Evolutionary conservation across 2,797 vertebrate species (phyloP).

Genomic region (Cryptoblepharus egeriae): DNA sequence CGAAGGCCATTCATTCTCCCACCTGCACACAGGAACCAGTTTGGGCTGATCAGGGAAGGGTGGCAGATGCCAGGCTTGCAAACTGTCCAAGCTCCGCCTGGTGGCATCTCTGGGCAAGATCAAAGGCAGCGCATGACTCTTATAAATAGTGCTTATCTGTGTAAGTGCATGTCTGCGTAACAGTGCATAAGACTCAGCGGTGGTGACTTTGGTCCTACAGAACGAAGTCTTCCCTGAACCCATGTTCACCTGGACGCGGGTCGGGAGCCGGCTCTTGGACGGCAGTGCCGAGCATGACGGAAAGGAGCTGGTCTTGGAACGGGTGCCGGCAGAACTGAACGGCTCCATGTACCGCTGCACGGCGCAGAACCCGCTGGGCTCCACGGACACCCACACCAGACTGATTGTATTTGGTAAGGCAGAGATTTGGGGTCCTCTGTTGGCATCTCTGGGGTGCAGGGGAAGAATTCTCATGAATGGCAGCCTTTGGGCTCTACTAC

Average conservation of each 20-base stretch:
- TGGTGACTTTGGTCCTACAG: slow-evolving; percentile 66
- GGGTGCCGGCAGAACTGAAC: slow-evolving; percentile 90
- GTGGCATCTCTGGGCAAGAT: too few relatives aligned
- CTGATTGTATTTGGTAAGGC: slow-evolving; percentile 91
- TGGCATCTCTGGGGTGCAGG: background rate
- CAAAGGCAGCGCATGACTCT: too few relatives aligned
- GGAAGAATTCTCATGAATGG: too few relatives aligned
- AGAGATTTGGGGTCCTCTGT: fast-evolving
- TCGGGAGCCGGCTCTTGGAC: slow-evolving; percentile 89
- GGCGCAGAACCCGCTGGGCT: slow-evolving; percentile 92
- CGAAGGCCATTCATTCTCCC: background rate
- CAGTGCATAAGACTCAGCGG: too few relatives aligned
- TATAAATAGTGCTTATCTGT: too few relatives aligned
- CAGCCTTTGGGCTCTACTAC: too few relatives aligned
- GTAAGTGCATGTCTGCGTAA: too few relatives aligned
- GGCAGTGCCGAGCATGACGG: slow-evolving; percentile 85
- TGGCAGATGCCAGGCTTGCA: background rate
- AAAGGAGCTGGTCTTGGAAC: slow-evolving; percentile 87
- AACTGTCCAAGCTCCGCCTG: too few relatives aligned
- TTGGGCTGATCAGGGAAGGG: background rate
- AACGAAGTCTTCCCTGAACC: slow-evolving; percentile 94
- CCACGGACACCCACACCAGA: slow-evolving; percentile 91
- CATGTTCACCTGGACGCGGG: slow-evolving; percentile 91
- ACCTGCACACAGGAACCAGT: background rate
- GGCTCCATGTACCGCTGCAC: slow-evolving; percentile 96